Evolutionary conservation across 2,797 vertebrate species (phyloP), one percentile per base, ranked within the genome.

Genomic region (Crocidura indochinensis): DNA sequence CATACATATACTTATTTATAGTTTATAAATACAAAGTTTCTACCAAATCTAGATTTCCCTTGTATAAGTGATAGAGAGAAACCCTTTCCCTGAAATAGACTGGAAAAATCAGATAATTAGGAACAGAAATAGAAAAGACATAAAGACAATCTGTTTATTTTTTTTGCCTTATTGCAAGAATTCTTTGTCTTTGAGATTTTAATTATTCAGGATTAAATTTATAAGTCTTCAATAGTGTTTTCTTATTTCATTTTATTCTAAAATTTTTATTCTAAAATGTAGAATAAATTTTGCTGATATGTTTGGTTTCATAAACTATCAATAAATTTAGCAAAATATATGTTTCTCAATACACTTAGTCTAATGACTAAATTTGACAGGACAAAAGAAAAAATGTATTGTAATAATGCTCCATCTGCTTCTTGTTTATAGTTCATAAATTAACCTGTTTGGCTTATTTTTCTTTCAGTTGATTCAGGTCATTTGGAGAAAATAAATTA

Each of bases 241-340:
- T 67, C 87, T 62, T 82, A 11, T 80, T 92, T 88, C 80, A 60
- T 80, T 84, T n/a, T n/a, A n/a, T n/a, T n/a, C n/a, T n/a, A n/a
- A n/a, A n/a, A n/a, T n/a, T n/a, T n/a, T n/a, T n/a, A n/a, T n/a
- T n/a, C n/a, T 65, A 73, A 67, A 88, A 27, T 60, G 72, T 51
- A 72, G 46, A 76, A 24, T 76, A 68, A 19, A 10, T 84, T 82
- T 84, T 81, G 31, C 19, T 20, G 17, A 62, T 71, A 24, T n/a
- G 31, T 86, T 79, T 80, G n/a, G 85, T 85, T 91, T 78, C 4
- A n/a, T 7, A 29, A 24, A 27, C 72, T 17, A 64, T 20, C 26
- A 84, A 38, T 31, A 68, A 77, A 81, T 1, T 46, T 81, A 56
- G 24, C 22, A 67, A 74, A 87, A 80, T 62, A 1, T 88, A 24